Evolutionary conservation across 2,797 vertebrate genomes (phyloP).

Genomic region (Amazonetta brasiliensis): DNA sequence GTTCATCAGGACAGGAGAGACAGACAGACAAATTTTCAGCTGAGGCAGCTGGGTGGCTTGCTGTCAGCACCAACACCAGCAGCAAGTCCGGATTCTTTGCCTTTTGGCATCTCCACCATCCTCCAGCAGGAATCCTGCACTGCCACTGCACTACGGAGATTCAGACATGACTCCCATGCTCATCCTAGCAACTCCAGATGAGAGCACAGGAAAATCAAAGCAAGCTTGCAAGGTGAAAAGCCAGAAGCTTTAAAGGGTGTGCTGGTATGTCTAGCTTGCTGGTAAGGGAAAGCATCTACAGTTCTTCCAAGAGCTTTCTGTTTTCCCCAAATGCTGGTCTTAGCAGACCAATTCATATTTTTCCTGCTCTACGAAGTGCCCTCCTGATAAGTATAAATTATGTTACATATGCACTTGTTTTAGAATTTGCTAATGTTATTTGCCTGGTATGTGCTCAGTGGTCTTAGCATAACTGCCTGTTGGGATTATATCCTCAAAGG

Average conservation of each 20-base stretch:
- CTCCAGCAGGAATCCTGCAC: not conserved
- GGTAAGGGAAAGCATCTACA: not conserved
- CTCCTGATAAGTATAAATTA: not conserved
- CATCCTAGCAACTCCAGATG: not conserved
- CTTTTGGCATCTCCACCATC: not conserved
- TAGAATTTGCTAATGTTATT: not conserved
- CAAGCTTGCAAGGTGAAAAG: not conserved
- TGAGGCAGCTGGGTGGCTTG: conserved; percentile 7
- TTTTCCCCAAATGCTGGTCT: not conserved
- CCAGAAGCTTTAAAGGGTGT: not conserved
- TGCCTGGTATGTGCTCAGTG: fast-evolving
- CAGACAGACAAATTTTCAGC: not conserved
- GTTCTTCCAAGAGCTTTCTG: not conserved
- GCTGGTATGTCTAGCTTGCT: not conserved
- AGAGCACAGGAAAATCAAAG: not conserved
- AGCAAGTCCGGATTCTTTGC: not conserved
- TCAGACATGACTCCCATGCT: not conserved
- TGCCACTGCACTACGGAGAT: not conserved
- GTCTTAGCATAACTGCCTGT: not conserved
- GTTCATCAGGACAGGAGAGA: conserved; percentile 37
- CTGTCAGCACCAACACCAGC: not conserved
- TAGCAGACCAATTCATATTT: not conserved
- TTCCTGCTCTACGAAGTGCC: not conserved
- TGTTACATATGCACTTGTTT: not conserved
- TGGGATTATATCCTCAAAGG: not conserved